Evolutionary conservation across 2,888 invertebrate genomes (phyloP).

Genomic region (Plagodis dolabraria): DNA sequence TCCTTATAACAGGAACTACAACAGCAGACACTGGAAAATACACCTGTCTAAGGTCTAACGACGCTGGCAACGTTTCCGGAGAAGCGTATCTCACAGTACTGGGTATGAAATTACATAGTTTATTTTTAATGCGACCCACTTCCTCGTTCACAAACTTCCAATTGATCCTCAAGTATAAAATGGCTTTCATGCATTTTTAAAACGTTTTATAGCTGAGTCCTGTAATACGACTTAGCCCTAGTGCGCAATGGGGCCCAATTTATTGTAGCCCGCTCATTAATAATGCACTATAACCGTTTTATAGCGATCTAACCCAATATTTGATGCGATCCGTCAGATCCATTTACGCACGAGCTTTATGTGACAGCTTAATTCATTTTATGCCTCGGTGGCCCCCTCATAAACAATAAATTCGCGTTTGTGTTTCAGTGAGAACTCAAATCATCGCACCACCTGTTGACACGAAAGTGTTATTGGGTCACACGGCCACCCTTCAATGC

Average conservation of each 20-base stretch:
- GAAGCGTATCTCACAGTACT: conserved; percentile 93
- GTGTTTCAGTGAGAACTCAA: conserved; percentile 92
- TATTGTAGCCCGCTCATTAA: conserved; percentile 29
- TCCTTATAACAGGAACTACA: conserved; percentile 94
- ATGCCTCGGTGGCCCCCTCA: conserved; percentile 16
- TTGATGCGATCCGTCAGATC: conserved; percentile 27
- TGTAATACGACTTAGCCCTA: conserved; percentile 23
- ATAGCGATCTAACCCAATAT: conserved; percentile 24
- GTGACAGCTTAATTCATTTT: conserved; percentile 29
- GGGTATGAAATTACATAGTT: conserved; percentile 81
- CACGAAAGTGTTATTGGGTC: conserved; percentile 95
- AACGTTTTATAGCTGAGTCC: conserved; percentile 19
- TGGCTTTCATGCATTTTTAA: conserved; percentile 15
- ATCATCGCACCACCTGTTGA: conserved; percentile 97
- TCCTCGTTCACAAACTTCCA: background rate
- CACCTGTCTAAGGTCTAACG: conserved; percentile 94
- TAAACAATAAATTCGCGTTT: conserved; percentile 28
- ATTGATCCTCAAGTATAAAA: conserved; percentile 12
- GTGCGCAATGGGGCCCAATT: conserved; percentile 27
- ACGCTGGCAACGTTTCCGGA: conserved; percentile 93
- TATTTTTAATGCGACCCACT: background rate
- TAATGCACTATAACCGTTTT: conserved; percentile 30
- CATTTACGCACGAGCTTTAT: conserved; percentile 28
- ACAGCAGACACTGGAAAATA: conserved; percentile 95
- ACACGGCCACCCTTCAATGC: conserved; percentile 97